Base-by-base conservation (phyloP, 2,113 vertebrate genomes). In the Dicentrarchus labrax region DNA sequence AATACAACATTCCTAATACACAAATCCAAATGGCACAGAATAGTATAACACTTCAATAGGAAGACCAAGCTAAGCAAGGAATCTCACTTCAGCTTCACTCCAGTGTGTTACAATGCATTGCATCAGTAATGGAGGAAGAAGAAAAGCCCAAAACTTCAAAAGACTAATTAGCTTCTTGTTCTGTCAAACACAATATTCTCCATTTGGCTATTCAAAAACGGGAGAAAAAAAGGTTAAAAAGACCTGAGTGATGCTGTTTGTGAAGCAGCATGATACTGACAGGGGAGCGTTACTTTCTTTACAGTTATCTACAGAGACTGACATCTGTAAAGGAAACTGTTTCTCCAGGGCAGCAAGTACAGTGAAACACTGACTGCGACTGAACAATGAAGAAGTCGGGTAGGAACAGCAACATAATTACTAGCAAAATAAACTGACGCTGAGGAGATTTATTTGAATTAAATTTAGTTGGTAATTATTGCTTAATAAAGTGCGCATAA, bases 81-180 rank as follows among this genome's bases (percentile, higher is more conserved):
- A 66, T 48, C 65, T 76, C 51, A 75, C 72, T 85, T 56, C 13
- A 54, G 61, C 69, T 76, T 79, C 16, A 70, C 53, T 61, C 30
- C n/a, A 24, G 21, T 30, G 45, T 12, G 48, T 93, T 93, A 50
- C 90, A 84, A 45, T 61, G 4, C 8, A 75, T 93, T 91, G 85
- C 90, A 89, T 91, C 90, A 93, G 86, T 82, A 71, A 90, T 38
- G 7, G 66, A 39, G 22, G 56, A 76, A 19, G 43, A 56, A 43
- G 57, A 56, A 13, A 74, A 45, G 24, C n/a, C n/a, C n/a, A 76
- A 38, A 83, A 82, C 72, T 82, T 89, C 78, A 86, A 86, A 84
- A 77, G 66, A 76, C 65, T 43, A 78, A 86, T 87, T 82, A 72
- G 67, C 56, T 74, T 84, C 78, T 85, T 30, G 60, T 75, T 19